Evolutionary conservation across 2,113 vertebrate genomes (phyloP).

Genomic region (Lonchura striata): DNA sequence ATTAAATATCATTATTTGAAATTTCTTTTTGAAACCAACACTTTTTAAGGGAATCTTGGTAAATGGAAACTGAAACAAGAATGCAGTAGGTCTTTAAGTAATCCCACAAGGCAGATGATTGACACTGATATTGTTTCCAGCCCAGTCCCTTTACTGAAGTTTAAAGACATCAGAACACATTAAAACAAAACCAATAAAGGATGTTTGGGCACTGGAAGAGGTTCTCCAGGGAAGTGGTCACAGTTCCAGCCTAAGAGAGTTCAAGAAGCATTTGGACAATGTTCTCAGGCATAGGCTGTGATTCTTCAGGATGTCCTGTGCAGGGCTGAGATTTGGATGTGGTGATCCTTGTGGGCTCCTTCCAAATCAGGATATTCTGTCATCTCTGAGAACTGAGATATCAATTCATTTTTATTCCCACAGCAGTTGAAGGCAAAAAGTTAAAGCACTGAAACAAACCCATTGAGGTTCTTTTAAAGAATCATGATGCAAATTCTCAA

Average conservation of each 20-base stretch:
- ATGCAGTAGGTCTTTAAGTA: neutral
- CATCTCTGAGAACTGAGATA: neutral
- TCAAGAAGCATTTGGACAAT: neutral
- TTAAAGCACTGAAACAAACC: neutral
- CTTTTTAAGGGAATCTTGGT: neutral
- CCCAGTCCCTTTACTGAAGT: neutral
- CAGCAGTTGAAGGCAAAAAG: neutral
- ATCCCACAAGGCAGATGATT: neutral
- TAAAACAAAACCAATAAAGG: neutral
- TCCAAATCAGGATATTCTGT: neutral
- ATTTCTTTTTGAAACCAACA: neutral
- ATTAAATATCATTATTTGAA: neutral
- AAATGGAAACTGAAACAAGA: neutral
- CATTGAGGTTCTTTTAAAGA: neutral
- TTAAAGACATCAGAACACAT: neutral
- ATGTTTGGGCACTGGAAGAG: neutral
- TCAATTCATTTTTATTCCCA: neutral
- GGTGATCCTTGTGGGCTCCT: neutral
- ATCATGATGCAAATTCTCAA: neutral
- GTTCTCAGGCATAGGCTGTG: neutral
- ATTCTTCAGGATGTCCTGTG: neutral
- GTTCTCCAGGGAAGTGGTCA: neutral
- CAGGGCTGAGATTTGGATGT: neutral
- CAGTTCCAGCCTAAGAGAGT: neutral
- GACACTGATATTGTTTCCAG: neutral